Evolutionary conservation across 2,113 vertebrate species (phyloP), one percentile per base, ranked within the genome.

Genomic region (Bos indicus): DNA sequence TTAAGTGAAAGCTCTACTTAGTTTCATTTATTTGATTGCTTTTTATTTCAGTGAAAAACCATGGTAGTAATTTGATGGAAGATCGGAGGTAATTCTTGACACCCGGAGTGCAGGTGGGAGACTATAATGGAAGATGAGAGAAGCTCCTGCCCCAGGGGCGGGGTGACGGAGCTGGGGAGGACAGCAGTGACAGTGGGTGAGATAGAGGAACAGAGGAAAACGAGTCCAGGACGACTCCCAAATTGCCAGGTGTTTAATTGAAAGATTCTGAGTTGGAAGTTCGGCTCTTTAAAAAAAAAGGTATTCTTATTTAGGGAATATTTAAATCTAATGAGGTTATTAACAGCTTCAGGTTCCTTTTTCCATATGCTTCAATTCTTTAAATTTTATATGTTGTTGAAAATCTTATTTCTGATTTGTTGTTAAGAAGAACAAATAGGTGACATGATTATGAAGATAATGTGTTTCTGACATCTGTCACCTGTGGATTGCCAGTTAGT

Each of bases 1-100:
- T 95, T 54, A 92, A 60, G 62, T 94, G 23, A 91, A 91, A 94
- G 51, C 15, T 67, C 23, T 56, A 6, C 25, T 78, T 90, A 64
- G n/a, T 82, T 81, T 81, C 51, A 62, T 90, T 74, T 64, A n/a
- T 77, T 78, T 78, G 77, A 30, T 28, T 78, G 56, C n/a, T 67
- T 54, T 64, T 97, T 97, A 30, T 89, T 96, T 92, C 57, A 59
- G 15, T 87, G 62, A 78, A 83, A 84, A 95, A 80, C 54, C 48
- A 2, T 83, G 10, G 0, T 64, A 43, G 52, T 81, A 52, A 74
- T 82, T 62, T 81, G n/a, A 25, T 33, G 57, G 52, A n/a, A 82
- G 25, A 57, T 87, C 52, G 19, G 56, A 78, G 26, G 67, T 94
- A 60, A 91, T 94, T 94, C 48, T 95, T 88, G 43, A 89, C 30